Percentiles rank a stretch among this genome's conserved stretches.
These are phyloP conservation scores for Semotilus atromaculatus DNA, from an alignment of 2,797 vertebrate genomes.

Conservation along the genomic window DNA sequence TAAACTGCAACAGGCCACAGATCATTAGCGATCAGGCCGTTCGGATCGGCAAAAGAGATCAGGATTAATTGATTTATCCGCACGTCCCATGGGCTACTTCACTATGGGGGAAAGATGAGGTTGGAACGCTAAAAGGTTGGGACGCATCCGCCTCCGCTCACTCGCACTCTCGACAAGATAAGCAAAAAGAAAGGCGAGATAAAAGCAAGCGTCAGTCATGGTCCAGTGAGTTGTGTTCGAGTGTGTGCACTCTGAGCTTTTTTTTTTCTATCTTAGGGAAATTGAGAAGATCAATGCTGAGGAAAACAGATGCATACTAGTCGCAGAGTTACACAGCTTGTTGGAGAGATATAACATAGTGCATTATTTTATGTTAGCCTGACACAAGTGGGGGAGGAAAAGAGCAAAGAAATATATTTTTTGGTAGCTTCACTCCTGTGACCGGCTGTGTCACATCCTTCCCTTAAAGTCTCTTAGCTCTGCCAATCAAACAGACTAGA, in stretches of 20 bases:
- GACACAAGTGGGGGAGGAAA: conserved; percentile 32
- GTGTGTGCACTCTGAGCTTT: conserved; percentile 27
- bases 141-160: not conserved
- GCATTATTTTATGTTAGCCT: conserved; percentile 53
- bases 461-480: conserved; percentile 43
- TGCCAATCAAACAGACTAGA: conserved; percentile 29
- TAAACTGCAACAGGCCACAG: conserved; percentile 57
- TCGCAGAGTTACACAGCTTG: conserved; percentile 26
- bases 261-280: conserved; percentile 28
- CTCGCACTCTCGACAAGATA: not conserved
- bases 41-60: conserved; percentile 62
- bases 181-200: conserved; percentile 43
- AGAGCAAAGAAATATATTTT: conserved; percentile 54
- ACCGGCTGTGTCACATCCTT: conserved; percentile 30
- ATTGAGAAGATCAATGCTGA: conserved; percentile 14
- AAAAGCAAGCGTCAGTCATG: conserved; percentile 47
- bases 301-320: conserved; percentile 33
- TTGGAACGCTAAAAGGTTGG: conserved; percentile 32
- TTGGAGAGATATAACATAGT: conserved; percentile 51
- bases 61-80: conserved; percentile 68
- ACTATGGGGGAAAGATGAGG: conserved; percentile 61
- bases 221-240: conserved; percentile 58
- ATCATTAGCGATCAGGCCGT: conserved; percentile 68
- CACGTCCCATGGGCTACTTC: conserved; percentile 42
- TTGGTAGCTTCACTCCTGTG: conserved; percentile 31